Evolutionary conservation across 2,888 invertebrate genomes (phyloP), one percentile per base, ranked within the genome.

Genomic region (Hypsopygia costalis): DNA sequence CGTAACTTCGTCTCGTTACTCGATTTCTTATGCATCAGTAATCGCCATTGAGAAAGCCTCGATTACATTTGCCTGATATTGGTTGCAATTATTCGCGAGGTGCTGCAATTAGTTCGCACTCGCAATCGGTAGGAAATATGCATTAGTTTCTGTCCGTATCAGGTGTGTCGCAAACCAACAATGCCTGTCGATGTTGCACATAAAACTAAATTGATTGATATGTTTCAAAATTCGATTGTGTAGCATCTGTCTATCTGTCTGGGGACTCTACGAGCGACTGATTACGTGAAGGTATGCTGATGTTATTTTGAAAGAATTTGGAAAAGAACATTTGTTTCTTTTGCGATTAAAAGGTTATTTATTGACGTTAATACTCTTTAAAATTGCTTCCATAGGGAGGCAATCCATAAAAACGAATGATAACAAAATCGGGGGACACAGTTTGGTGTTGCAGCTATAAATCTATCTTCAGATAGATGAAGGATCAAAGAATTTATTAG

Each of bases 11-110:
- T 25, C 25, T 25, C 22, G 40, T 41, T 31, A 36, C 35, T 30
- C 41, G 27, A 46, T 47, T 54, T 45, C 48, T 36, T 51, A 48
- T 49, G 55, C 57, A 46, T 49, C 50, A 55, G 44, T 49, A 41
- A 39, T 30, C 36, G 43, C 12, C 46, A 39, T 49, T 53, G 43
- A 30, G 29, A 31, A 47, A 51, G 42, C 1, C 29, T 9, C 11
- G 4, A 11, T 11, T 31, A 11, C 7, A 3, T 4, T 31, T 1
- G 12, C 31, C 6, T 11, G 6, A 11, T 31, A 11, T 2, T 31
- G 7, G 6, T 31, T 31, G 31, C 31, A 31, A 12, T 31, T 8
- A 29, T 5, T 29, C 1, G 1, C 11, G 27, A 16, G 25, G 25
- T n/a, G 25, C 25, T 2, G 25, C n/a, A 25, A 25, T 30, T 10